Base-by-base conservation (phyloP, 1,140 invertebrate species). In the Cydia amplana region DNA sequence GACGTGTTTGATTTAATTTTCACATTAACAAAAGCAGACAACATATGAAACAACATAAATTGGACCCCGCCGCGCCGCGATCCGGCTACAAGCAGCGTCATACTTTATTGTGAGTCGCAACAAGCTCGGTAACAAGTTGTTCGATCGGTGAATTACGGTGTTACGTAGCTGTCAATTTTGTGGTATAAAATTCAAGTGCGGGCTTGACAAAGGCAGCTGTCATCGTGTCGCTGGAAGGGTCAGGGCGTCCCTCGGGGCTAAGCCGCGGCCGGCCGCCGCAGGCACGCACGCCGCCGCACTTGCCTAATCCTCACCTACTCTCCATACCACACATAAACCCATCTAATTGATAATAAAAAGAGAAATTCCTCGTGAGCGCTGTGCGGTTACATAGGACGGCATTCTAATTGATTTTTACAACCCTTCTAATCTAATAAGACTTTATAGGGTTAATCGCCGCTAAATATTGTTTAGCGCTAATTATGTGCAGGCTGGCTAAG, bases 271-370 rank as follows among this genome's bases (percentile, higher is more conserved):
- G 82, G 64, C 77, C 79, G 72, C 73, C 65, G 74, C 78, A 86
- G 87, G 86, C 89, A 91, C 90, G 90, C 86, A 87, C 87, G 84
- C 78, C 81, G 78, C 82, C 82, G 79, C 79, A 80, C 82, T 79
- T 82, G 79, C 77, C 82, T 90, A 91, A 92, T 89, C 88, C 88
- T 81, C 82, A 87, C 85, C 87, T 89, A 87, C 88, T 90, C 84
- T 70, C 64, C 65, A 43, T 87, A 87, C 84, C 78, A 80, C 85
- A 89, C 87, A 89, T 90, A 90, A 90, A 89, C 85, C 88, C 86
- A 87, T 87, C 88, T 91, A 91, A 90, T 91, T 91, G 90, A 91
- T 89, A 92, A 92, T 92, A 92, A 92, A 92, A 89, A 84, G 83
- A 86, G 83, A 77, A 79, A 82, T 85, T 84, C 85, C 81, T 87